phyloP scores from a whole-genome alignment of 2,113 vertebrate species.

The Tragelaphus buxtoni region DNA sequence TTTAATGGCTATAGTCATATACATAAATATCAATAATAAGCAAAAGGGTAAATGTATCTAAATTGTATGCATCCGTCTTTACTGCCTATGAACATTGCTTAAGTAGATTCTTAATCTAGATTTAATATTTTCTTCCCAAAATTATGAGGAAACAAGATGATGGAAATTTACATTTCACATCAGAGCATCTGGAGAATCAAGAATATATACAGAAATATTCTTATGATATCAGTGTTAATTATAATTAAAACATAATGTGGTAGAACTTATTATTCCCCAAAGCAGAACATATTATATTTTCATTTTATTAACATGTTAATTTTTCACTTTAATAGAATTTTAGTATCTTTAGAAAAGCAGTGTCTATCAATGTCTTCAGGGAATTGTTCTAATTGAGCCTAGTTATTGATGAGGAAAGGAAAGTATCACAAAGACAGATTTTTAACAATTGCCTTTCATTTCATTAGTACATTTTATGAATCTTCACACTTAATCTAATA shows the following conservation, averaged over 20 bases:
- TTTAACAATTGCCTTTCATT: background rate
- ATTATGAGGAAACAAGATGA: constrained; percentile 84
- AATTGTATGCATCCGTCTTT: constrained; percentile 65
- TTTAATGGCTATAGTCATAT: background rate
- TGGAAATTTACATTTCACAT: constrained; percentile 80
- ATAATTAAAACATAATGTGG: background rate
- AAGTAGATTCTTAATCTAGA: constrained; percentile 73
- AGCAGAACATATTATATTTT: background rate
- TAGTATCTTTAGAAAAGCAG: background rate
- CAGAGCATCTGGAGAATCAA: constrained; percentile 85
- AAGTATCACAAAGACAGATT: background rate
- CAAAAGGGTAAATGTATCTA: constrained; percentile 39
- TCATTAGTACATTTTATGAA: background rate
- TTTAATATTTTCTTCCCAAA: constrained; percentile 78
- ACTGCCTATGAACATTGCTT: constrained; percentile 78
- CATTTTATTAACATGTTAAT: background rate
- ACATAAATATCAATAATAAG: background rate
- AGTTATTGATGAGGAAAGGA: background rate
- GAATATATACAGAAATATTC: constrained; percentile 80
- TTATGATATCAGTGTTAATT: constrained; percentile 61
- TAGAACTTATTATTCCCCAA: background rate
- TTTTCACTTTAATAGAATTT: background rate
- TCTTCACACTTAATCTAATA: background rate
- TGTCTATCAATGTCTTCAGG: background rate
- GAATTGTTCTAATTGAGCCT: background rate